Base-by-base conservation (phyloP, 2,888 invertebrate species). In the Ptychoptera albimana region DNA sequence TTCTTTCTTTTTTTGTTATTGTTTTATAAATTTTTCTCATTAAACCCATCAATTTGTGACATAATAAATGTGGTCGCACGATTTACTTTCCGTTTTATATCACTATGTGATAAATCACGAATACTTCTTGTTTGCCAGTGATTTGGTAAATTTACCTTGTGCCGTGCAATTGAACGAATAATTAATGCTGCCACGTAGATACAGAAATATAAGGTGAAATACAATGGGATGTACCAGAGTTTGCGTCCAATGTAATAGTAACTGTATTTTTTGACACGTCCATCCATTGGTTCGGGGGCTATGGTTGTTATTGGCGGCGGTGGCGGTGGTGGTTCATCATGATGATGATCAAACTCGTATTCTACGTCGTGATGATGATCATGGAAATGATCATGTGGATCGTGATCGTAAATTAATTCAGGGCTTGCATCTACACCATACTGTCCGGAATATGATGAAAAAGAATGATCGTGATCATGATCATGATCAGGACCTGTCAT, bases 201-300 rank as follows among this genome's bases (percentile, higher is more conserved):
- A 49, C 61, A 61, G 45, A 66, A 66, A 62, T 63, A 80, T 8
- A 79, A 72, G 44, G 78, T 78, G 54, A 80, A 80, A 58, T 79
- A 79, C 38, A 80, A 59, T 0, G 80, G 80, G 45, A 79, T 69
- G 55, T 79, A 80, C 78, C 79, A 80, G 2, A 80, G 63, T 52
- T 79, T 79, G 46, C 76, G 70, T 1, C 79, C 79, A 49, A 79
- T 69, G 54, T 75, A 78, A 54, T 79, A 79, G 59, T 79, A 79
- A 52, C 77, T 77, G 60, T 78, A 77, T 52, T 69, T 70, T 50
- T 69, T 72, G 11, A 72, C 71, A 51, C 72, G 60, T 2, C 62
- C 58, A 45, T 63, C 57, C 23, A 37, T 34, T 8, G 56, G 56
- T 29, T 54, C 57, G 44, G 59, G 54, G 14, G 50, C 40, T 31